Base-by-base conservation (phyloP, 2,797 vertebrate species). In the Acipenser oxyrinchus region DNA sequence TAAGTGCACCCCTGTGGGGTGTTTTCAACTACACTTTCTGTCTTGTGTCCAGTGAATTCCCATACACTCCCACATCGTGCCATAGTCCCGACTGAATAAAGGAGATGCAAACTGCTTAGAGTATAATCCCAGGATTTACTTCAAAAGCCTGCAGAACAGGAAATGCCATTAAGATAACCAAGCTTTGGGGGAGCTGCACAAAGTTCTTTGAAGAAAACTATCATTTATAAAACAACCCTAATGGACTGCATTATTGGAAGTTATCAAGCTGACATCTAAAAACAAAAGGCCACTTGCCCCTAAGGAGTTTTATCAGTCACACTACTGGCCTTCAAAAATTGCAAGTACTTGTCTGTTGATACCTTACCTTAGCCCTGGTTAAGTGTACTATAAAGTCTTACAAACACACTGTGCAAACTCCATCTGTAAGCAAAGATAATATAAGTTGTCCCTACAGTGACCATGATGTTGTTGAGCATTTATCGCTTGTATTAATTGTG, bases 351-450 rank as follows among this genome's bases (percentile, higher is more conserved):
- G 10, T 11, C 55, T 13, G 10, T 55, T 49, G 48, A 48, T 60
- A 8, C 10, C 10, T 55, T 55, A 10, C 53, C n/a, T 55, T 55
- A 55, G 53, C 53, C 53, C n/a, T 55, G 53, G 53, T 10, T 37
- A 55, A 55, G 6, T 51, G n/a, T 49, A 15, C 23, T 49, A 12
- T 49, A 60, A 37, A 61, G 18, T 61, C n/a, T 10, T 37, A 4
- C 10, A 62, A 48, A 7, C 60, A 48, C 48, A 48, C 60, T 62
- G 60, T 62, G 60, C 48, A 48, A 37, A 62, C 48, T 37, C 60
- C 60, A 62, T 62, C 60, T 61, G 58, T 12, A 60, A 59, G 7
- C 48, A 51, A 7, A 61, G 13, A 67, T 60, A 51, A 67, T 50
- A 55, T 37, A 60, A 51, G 49, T 18, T 18, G 48, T 23, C 66